Conservation (phyloP, 1,140 invertebrate genomes). For the Ylistrum balloti region DNA sequence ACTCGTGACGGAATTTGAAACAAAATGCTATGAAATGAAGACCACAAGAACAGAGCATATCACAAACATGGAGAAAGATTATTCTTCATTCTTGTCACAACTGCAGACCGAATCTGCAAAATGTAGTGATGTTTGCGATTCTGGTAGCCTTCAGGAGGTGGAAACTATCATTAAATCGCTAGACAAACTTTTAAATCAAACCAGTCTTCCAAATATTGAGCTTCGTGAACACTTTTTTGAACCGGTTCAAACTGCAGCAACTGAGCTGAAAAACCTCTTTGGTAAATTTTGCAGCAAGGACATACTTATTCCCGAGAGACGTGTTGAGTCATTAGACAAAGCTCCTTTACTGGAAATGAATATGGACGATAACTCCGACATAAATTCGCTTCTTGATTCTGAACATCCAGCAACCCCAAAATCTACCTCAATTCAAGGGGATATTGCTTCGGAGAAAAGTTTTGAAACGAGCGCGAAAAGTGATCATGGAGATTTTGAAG, state of each 20-base stretch:
- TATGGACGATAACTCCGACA: neutral
- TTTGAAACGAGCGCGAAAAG: neutral
- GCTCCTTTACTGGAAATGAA: neutral
- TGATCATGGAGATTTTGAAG: neutral
- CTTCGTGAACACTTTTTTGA: neutral
- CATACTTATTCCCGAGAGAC: neutral
- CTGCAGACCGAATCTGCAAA: neutral
- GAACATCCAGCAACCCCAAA: neutral
- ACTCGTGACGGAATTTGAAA: neutral
- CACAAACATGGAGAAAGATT: neutral
- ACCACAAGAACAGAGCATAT: neutral
- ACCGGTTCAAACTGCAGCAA: neutral
- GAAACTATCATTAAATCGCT: neutral
- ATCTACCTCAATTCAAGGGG: neutral
- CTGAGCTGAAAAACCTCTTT: neutral
- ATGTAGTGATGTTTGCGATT: neutral
- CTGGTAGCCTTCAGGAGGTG: neutral
- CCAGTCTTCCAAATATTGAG: neutral
- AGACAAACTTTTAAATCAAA: conserved; percentile 10
- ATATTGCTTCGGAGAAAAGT: neutral
- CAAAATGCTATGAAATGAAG: neutral
- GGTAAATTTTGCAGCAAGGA: neutral
- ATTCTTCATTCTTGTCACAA: neutral
- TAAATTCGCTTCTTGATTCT: conserved; percentile 4
- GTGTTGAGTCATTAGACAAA: neutral